A percentile compares a stretch with the other conserved stretches of the same genome.
Conservation (phyloP, 2,797 vertebrate species). For the Epinephelus awoara region DNA sequence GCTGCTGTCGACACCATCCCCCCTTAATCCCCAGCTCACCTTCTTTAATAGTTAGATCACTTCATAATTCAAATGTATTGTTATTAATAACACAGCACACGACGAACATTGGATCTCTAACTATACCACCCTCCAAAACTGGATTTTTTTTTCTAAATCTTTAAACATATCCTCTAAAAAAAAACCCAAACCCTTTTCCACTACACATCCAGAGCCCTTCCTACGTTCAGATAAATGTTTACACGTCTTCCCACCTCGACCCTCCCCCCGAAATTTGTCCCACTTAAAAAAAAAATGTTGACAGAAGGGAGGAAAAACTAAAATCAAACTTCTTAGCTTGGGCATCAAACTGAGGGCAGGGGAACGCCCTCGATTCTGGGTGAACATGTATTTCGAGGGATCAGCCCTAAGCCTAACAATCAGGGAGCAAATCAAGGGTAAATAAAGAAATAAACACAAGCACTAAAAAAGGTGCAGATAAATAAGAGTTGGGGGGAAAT, state of each 20-base stretch:
- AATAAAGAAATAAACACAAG: conserved; percentile 5
- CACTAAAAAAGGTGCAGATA: conserved; percentile 48
- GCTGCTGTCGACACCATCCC: conserved; percentile 53
- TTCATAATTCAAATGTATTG: conserved; percentile 81
- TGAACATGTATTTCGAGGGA: conserved; percentile 16
- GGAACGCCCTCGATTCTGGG: conserved; percentile 16
- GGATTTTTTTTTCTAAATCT: conserved; percentile 44
- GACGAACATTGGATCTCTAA: conserved; percentile 79
- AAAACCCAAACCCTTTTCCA: conserved; percentile 32
- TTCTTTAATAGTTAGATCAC: conserved; percentile 82
- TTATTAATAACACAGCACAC: conserved; percentile 86
- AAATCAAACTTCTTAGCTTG: conserved; percentile 1
- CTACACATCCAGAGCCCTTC: conserved; percentile 44
- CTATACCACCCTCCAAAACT: conserved; percentile 75
- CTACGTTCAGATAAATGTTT: not conserved
- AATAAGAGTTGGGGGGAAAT: conserved; percentile 44
- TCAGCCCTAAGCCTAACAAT: conserved; percentile 32
- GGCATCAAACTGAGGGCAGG: conserved; percentile 25
- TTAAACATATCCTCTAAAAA: conserved; percentile 32
- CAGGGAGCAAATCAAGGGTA: conserved; percentile 28
- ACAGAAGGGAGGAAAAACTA: not conserved
- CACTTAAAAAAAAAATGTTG: conserved; percentile 38
- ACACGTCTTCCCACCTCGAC: not conserved
- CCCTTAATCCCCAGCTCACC: conserved; percentile 70
- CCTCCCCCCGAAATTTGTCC: conserved; percentile 24